Evolutionary conservation across 2,797 vertebrate species (phyloP).

Genomic region (Paguma larvata): DNA sequence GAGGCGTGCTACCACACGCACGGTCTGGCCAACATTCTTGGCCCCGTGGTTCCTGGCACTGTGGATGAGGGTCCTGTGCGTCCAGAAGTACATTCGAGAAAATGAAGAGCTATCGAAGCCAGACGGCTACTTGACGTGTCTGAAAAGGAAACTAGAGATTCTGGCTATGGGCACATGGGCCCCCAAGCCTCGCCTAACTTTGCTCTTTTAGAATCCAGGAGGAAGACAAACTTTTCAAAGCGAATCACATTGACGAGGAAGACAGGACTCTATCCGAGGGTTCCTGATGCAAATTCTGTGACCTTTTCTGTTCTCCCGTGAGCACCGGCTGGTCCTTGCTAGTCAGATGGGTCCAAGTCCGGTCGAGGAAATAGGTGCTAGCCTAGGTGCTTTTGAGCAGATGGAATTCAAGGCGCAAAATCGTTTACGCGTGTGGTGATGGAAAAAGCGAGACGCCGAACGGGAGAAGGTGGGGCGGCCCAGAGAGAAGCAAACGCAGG

Average conservation of each 20-base stretch:
- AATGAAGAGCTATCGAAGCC: neutral
- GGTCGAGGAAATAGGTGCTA: slow-evolving; percentile 17
- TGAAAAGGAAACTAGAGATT: slow-evolving; percentile 38
- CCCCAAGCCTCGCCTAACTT: slow-evolving; percentile 36
- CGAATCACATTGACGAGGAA: neutral
- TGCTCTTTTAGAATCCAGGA: slow-evolving; percentile 1
- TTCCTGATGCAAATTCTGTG: neutral
- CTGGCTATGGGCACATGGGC: neutral
- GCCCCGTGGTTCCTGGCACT: neutral
- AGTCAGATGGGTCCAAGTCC: neutral
- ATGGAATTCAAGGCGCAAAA: slow-evolving; percentile 24
- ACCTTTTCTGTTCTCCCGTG: neutral
- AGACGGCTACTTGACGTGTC: neutral
- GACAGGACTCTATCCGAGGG: neutral
- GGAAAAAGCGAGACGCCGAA: neutral
- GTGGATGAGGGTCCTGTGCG: neutral
- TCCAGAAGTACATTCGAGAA: neutral
- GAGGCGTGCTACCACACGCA: neutral
- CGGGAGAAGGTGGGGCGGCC: neutral
- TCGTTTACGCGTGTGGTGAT: slow-evolving; percentile 23
- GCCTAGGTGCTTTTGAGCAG: slow-evolving; percentile 9
- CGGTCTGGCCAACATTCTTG: neutral
- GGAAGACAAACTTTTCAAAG: slow-evolving; percentile 31
- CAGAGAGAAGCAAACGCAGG: neutral
- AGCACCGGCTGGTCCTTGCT: neutral